Evolutionary conservation across 2,888 invertebrate species (phyloP).

Genomic region (Oligia strigilis): DNA sequence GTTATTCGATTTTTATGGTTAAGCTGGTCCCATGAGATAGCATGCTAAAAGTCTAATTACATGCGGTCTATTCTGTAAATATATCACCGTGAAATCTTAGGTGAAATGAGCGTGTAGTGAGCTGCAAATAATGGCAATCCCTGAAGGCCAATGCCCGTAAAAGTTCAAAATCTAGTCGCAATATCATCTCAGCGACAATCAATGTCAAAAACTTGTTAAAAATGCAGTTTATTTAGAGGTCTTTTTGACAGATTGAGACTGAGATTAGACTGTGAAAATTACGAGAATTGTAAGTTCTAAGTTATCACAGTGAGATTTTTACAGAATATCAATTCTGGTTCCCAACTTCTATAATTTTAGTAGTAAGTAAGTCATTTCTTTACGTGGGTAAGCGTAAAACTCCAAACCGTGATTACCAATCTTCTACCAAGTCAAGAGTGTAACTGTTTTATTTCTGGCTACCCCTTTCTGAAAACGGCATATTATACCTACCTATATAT

Average conservation of each 20-base stretch:
- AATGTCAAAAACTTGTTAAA: no score
- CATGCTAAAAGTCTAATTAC: not conserved
- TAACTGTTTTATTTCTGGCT: not conserved
- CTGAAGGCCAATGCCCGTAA: no score
- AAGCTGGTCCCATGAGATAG: constrained; percentile 1
- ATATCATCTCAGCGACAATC: no score
- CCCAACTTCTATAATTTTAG: not conserved
- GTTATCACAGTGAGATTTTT: not conserved
- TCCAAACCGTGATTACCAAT: not conserved
- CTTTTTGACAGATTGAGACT: no score
- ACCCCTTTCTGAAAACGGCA: not conserved
- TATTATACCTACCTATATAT: not conserved
- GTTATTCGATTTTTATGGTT: constrained; percentile 22
- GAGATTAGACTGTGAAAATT: no score
- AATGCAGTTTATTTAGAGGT: no score
- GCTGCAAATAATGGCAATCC: not conserved
- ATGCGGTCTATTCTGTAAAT: not conserved
- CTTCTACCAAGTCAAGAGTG: no score
- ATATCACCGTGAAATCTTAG: not conserved
- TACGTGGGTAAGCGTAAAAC: not conserved
- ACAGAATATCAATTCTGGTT: not conserved
- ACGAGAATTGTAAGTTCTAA: not conserved
- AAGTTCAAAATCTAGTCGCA: no score
- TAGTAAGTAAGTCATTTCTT: not conserved
- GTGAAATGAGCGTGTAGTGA: not conserved